Evolutionary conservation across 2,888 invertebrate genomes (phyloP).

Genomic region (Thymelicus sylvestris): DNA sequence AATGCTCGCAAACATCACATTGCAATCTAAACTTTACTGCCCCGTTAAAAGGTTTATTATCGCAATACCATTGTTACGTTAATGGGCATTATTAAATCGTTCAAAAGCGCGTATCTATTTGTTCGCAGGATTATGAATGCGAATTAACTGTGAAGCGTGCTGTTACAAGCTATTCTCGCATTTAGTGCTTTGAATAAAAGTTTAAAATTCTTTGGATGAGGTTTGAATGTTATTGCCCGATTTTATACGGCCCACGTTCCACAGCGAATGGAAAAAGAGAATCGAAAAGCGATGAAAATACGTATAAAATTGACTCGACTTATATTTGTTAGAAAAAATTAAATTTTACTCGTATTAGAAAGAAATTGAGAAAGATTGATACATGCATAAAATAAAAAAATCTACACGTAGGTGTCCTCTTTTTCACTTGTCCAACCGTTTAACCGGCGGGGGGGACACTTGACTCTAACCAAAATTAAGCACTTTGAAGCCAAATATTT

Average conservation of each 20-base stretch:
- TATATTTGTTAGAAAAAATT: no score
- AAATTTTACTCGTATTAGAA: no score
- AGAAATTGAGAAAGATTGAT: no score
- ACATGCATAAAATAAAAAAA: no score
- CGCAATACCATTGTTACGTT: constrained; percentile 28
- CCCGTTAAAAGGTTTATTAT: constrained; percentile 34
- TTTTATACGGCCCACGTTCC: constrained; percentile 5
- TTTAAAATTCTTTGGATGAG: constrained; percentile 11
- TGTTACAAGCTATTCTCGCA: not conserved
- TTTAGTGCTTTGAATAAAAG: constrained; percentile 17
- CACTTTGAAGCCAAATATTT: no score
- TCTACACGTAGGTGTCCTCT: no score
- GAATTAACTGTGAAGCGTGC: constrained; percentile 30
- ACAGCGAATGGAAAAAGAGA: constrained; percentile 2
- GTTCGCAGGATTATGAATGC: constrained; percentile 49
- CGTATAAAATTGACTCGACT: no score
- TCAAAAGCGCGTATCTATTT: constrained; percentile 52
- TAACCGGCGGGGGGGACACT: no score
- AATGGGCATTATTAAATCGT: constrained; percentile 51
- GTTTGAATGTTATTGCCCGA: constrained; percentile 5
- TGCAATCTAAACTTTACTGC: constrained; percentile 40
- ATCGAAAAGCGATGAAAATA: not conserved
- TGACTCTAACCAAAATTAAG: no score
- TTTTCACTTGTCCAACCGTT: no score
- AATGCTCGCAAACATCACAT: constrained; percentile 42